Percentiles rank a stretch among this genome's conserved stretches.
Evolutionary conservation across 2,888 invertebrate species (phyloP).

Genomic region (Escarpia spicata): DNA sequence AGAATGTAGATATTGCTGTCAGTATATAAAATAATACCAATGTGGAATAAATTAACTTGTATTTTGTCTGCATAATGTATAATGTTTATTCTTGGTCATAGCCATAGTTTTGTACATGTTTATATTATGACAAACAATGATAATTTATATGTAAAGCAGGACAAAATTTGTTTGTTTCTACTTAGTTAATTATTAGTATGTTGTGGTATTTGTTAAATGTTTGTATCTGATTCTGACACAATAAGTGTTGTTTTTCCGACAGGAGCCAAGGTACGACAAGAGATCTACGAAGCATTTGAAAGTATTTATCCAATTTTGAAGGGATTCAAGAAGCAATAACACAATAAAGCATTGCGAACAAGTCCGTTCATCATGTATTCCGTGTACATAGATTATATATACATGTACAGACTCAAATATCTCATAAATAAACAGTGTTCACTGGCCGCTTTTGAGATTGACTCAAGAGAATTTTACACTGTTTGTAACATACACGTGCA

Average conservation of each 20-base stretch:
- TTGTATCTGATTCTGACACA: background rate
- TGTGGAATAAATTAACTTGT: background rate
- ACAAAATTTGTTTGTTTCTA: background rate
- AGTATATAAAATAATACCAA: background rate
- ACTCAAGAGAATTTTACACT: background rate
- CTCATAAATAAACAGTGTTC: background rate
- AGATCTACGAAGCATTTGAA: constrained; percentile 91
- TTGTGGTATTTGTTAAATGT: constrained; percentile 13
- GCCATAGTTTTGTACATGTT: background rate
- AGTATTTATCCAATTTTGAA: constrained; percentile 94
- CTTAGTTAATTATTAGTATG: background rate
- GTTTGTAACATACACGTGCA: background rate
- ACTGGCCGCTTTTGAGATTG: background rate
- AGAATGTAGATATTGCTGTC: background rate
- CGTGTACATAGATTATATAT: constrained; percentile 6
- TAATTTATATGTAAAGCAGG: background rate
- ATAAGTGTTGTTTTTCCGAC: constrained; percentile 49
- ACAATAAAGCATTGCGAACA: background rate
- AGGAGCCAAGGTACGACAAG: constrained; percentile 91
- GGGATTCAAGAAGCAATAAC: constrained; percentile 81
- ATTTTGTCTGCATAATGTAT: background rate
- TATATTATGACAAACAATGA: background rate
- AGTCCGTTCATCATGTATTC: background rate
- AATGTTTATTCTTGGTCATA: background rate
- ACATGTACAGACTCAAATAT: background rate